These are phyloP conservation scores for Zosterops pallidus DNA, from an alignment of 2,113 vertebrate genomes.

Conservation along the genomic window DNA sequence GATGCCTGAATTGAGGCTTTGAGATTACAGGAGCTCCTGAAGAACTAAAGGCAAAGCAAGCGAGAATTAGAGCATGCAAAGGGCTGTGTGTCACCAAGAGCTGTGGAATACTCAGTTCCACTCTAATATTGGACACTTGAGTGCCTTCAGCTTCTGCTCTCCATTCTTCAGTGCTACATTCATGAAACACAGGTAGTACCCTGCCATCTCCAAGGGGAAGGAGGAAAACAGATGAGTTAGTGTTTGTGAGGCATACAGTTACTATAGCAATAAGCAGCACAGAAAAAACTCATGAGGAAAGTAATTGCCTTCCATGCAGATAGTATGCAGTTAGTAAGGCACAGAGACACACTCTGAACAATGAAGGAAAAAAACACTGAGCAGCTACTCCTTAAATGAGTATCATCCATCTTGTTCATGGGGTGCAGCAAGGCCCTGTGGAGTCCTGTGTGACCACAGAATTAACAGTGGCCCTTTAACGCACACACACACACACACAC, in stretches of 20 bases:
- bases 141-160: not conserved
- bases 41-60: not conserved
- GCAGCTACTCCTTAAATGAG: slow-evolving; percentile 31
- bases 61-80: not conserved
- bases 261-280: slow-evolving; percentile 48
- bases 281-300: slow-evolving; percentile 24
- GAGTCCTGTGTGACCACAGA: not conserved
- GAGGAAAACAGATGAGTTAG: not conserved
- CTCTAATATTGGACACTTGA: not conserved
- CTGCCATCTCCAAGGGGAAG: not conserved
- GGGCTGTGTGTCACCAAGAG: not conserved
- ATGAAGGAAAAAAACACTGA: not conserved
- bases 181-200: not conserved
- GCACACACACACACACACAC: not conserved
- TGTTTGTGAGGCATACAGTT: slow-evolving; percentile 38
- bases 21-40: not conserved
- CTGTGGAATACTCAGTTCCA: not conserved
- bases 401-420: not conserved
- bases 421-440: not conserved
- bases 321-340: slow-evolving; percentile 7
- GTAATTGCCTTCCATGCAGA: not conserved
- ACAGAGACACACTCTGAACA: not conserved
- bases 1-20: not conserved
- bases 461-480: not conserved
- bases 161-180: not conserved